These are phyloP conservation scores for Phasianus colchicus DNA, from an alignment of 2,113 vertebrate genomes.

Conservation along the genomic window DNA sequence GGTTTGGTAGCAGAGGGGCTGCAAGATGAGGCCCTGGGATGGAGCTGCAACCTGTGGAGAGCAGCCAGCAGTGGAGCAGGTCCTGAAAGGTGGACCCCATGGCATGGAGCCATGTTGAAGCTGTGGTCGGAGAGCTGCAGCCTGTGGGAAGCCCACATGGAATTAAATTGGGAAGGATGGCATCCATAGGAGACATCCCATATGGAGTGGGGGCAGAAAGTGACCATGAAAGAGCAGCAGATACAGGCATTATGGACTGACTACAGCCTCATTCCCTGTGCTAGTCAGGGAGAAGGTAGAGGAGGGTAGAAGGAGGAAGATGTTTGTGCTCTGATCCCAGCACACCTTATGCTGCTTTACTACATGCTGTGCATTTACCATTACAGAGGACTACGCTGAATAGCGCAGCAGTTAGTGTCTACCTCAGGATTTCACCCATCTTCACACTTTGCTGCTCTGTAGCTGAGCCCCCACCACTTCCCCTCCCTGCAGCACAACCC, in stretches of 20 bases:
- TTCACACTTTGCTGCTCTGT: not conserved
- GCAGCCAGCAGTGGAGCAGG: not conserved
- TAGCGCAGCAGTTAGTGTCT: not conserved
- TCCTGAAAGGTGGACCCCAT: not conserved
- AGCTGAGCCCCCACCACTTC: not conserved
- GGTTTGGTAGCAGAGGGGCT: not conserved
- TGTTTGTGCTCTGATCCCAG: not conserved
- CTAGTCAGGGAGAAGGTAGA: not conserved
- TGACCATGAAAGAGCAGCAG: not conserved
- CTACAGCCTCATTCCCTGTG: not conserved
- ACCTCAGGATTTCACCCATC: not conserved
- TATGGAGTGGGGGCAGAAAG: not conserved
- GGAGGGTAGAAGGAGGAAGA: not conserved
- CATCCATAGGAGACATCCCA: not conserved
- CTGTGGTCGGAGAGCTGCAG: not conserved
- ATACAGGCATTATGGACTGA: not conserved
- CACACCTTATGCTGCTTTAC: rapidly evolving
- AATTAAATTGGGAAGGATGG: not conserved
- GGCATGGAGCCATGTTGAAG: not conserved
- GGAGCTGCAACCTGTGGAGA: not conserved
- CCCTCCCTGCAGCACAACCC: not conserved
- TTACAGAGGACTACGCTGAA: not conserved
- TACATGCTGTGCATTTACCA: not conserved
- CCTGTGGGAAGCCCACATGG: not conserved
- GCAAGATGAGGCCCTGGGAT: not conserved